Evolutionary conservation across 35 echinoderm and acorn worm genomes (phyloP), one percentile per base, ranked within the genome.

Genomic region (Eucidaris tribuloides): DNA sequence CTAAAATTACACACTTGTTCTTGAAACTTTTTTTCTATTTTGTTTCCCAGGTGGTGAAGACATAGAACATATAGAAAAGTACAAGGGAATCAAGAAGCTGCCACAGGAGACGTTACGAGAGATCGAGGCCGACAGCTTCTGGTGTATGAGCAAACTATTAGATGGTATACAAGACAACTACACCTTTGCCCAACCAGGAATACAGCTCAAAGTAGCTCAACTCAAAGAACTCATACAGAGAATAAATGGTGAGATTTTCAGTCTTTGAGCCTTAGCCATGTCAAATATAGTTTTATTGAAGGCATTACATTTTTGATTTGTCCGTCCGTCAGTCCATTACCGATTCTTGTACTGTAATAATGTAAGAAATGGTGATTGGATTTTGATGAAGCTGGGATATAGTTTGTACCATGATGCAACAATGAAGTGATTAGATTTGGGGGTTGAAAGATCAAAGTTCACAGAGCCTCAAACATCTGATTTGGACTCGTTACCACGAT

Each of bases 151-250:
- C 49, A 99, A 99, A 66, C 83, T 99, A 13, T 35, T 99, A 59
- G 96, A 99, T 61, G 96, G 96, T 15, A 99, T 99, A 17, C 96
- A 99, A 52, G 96, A 99, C 39, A 99, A 99, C 49, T 99, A 99
- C 45, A 99, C 96, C 38, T 99, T 99, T 85, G 96, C 96, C 23
- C 96, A 99, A 54, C 96, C 96, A 13, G 96, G 96, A 29, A 99
- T 99, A 71, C 96, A 99, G 81, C 60, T 82, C 4, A 99, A 99
- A 60, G 87, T 99, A 18, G 92, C 85, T 42, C 76, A 78, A 79
- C 83, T 99, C 29, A 89, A 92, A 62, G 91, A 99, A 49, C 91
- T 99, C 40, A 89, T 99, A 38, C 86, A 93, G 58, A 93, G 96
- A 85, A 90, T 99, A 65, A 89, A 99, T 71, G 87, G 96, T 99